phyloP scores from a whole-genome alignment of 2,113 vertebrate genomes.

The Vimba vimba region DNA sequence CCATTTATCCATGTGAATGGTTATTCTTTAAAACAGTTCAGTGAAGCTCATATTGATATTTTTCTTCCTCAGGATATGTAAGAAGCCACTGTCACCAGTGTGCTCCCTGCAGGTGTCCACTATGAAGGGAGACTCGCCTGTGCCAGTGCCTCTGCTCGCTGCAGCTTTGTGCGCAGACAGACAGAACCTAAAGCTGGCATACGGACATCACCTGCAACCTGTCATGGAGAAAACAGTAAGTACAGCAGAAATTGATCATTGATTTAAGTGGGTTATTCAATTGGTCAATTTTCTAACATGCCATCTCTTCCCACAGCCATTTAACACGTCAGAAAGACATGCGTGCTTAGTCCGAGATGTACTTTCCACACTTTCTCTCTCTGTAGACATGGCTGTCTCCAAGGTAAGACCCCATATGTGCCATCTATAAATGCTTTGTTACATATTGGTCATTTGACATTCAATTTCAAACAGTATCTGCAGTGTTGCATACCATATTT shows the following conservation, averaged over 20 bases:
- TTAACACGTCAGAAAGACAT: constrained; percentile 86
- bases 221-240: constrained; percentile 90
- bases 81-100: constrained; percentile 90
- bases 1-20: not conserved
- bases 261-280: not conserved
- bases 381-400: constrained; percentile 83
- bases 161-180: constrained; percentile 82
- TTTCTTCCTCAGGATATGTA: constrained; percentile 83
- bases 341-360: constrained; percentile 89
- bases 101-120: constrained; percentile 92
- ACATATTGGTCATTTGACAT: not conserved
- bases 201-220: constrained; percentile 90
- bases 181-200: constrained; percentile 84
- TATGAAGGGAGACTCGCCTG: constrained; percentile 80
- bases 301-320: constrained; percentile 71
- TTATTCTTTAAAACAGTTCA: not conserved
- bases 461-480: not conserved
- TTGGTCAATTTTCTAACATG: not conserved
- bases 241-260: not conserved
- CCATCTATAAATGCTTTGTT: not conserved
- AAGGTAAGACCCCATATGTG: constrained; percentile 79
- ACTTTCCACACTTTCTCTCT: constrained; percentile 83
- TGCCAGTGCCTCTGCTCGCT: constrained; percentile 87
- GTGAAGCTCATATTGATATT: not conserved
- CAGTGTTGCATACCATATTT: not conserved